Percentiles rank a stretch among this genome's conserved stretches.
Evolutionary conservation across 2,113 vertebrate species (phyloP).

Genomic region (Menura novaehollandiae): DNA sequence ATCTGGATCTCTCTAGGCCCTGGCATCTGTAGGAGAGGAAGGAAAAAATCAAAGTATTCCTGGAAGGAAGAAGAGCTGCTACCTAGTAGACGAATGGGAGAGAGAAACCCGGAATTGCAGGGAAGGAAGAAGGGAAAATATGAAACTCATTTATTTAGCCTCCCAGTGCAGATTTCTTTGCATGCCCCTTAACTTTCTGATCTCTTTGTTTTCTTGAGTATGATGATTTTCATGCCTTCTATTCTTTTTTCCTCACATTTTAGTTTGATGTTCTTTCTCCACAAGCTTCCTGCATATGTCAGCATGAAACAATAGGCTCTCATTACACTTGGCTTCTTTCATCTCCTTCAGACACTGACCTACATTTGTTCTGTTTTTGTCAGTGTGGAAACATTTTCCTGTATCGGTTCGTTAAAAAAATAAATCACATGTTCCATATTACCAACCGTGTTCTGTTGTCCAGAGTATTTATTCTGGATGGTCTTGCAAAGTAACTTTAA

Average conservation of each 20-base stretch:
- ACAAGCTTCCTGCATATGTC: constrained; percentile 13
- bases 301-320: constrained; percentile 44
- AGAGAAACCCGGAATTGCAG: constrained; percentile 61
- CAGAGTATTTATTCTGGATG: neutral
- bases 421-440: neutral
- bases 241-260: constrained; percentile 52
- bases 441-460: constrained; percentile 7
- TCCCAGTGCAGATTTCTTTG: constrained; percentile 68
- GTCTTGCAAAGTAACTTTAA: neutral
- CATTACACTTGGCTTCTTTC: constrained; percentile 38
- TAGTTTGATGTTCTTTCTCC: constrained; percentile 49
- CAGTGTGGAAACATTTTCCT: constrained; percentile 39
- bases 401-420: neutral
- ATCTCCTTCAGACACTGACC: constrained; percentile 49
- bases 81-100: constrained; percentile 68
- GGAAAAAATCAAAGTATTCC: constrained; percentile 63
- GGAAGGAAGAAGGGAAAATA: constrained; percentile 55
- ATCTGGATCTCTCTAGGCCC: constrained; percentile 66
- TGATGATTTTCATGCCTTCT: constrained; percentile 69
- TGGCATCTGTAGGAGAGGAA: constrained; percentile 67
- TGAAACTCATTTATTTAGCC: constrained; percentile 73
- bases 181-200: constrained; percentile 60
- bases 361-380: constrained; percentile 47
- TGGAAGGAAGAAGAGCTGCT: constrained; percentile 63
- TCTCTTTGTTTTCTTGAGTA: constrained; percentile 64